Evolutionary conservation across 2,113 vertebrate genomes (phyloP), one percentile per base, ranked within the genome.

Genomic region (Peromyscus leucopus): DNA sequence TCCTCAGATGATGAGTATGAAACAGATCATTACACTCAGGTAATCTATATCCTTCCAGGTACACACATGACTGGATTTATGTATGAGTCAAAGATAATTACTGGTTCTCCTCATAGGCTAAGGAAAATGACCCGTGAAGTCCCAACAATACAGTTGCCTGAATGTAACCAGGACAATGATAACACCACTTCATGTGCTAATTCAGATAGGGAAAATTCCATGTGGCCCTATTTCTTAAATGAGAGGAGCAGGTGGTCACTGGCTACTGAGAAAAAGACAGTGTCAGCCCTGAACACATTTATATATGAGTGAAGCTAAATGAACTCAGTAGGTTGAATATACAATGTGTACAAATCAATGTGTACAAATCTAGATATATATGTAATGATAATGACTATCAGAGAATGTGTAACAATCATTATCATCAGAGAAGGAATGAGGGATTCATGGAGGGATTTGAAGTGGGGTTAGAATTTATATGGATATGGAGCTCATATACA

Each of bases 11-110:
- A 0, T 42, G 93, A 1, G 3, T 42, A 48, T 28, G 0, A 42
- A 2, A 22, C 90, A 72, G 92, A 98, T 6, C 98, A 98, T 93
- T 99, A 98, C 59, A 98, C 98, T 89, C 98, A 99, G 98, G 98
- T 99, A 97, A 89, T 4, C 51, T 82, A 7, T 13, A 26, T 13
- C 39, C 16, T 75, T 39, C n/a, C 16, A 83, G 17, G 67, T 21
- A 33, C 4, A 10, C 2, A 74, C 63, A 59, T 21, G 22, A 63
- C 19, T 67, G n/a, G n/a, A 46, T 63, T 26, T 5, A 51, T 22
- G 2, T 61, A 24, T 31, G 3, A 13, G 3, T 88, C 33, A 91
- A 31, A 75, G 6, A 8, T 89, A 10, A 79, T 7, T 85, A 46
- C 13, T 42, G 15, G 15, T 46, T 46, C 26, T 46, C 26, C 28